A percentile compares a stretch with the other conserved stretches of the same genome.
Evolutionary conservation across 1,140 invertebrate genomes (phyloP).

Genomic region (Procambarus virginalis): DNA sequence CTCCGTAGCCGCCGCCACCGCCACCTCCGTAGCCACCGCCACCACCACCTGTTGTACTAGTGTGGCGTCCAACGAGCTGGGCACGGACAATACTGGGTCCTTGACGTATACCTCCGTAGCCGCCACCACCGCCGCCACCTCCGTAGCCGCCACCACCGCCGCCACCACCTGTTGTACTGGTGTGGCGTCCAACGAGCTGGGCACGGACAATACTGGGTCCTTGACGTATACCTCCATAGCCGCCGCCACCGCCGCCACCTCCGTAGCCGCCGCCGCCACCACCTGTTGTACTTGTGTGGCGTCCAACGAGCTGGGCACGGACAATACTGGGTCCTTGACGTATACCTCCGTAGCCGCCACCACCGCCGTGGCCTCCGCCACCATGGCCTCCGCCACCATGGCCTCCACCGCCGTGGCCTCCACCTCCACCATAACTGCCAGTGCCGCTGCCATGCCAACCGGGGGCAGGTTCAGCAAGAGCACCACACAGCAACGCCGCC

Average conservation of each 20-base stretch:
- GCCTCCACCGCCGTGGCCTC: too few species aligned
- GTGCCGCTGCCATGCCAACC: not conserved
- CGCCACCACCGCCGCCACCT: not conserved
- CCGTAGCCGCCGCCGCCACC: not conserved
- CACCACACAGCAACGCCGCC: not conserved
- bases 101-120: not conserved
- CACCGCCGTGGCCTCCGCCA: not conserved
- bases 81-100: not conserved
- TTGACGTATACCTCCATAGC: not conserved
- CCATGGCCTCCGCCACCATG: not conserved
- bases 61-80: constrained; percentile 27
- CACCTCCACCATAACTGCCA: not conserved
- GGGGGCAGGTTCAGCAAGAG: not conserved
- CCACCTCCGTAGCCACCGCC: not conserved
- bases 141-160: not conserved
- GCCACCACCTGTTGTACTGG: constrained; percentile 14
- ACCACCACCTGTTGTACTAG: constrained; percentile 1
- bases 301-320: constrained; percentile 12
- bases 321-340: constrained; percentile 6
- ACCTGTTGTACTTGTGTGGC: constrained; percentile 20
- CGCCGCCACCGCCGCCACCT: not conserved
- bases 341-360: not conserved
- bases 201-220: constrained; percentile 6
- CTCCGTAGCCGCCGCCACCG: not conserved
- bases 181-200: constrained; percentile 28